A percentile compares a stretch with the other conserved stretches of the same genome.
Conservation (phyloP, 2,113 vertebrate genomes). For the Podocnemis expansa region DNA sequence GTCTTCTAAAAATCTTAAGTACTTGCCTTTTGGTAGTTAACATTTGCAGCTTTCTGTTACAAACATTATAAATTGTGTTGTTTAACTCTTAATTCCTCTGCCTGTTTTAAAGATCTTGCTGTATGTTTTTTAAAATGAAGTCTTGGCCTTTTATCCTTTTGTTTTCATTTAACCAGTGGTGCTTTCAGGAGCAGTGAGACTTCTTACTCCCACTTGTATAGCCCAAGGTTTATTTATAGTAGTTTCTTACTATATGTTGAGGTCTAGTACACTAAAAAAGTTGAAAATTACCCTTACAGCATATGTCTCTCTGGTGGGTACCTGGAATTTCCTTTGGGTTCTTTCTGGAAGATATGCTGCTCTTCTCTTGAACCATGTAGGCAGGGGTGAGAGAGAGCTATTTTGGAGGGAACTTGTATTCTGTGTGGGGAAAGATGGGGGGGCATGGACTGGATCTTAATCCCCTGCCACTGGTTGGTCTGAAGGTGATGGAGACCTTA, state of each 20-base stretch:
- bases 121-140: not conserved
- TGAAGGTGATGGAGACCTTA: too few relatives aligned
- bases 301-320: not conserved
- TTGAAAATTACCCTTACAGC: not conserved
- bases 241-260: fast-evolving
- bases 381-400: not conserved
- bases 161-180: not conserved
- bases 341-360: not conserved
- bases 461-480: too few relatives aligned
- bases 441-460: too few relatives aligned
- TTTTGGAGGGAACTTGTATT: too few relatives aligned
- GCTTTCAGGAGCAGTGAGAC: not conserved
- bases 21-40: not conserved
- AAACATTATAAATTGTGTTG: not conserved
- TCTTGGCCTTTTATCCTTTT: not conserved
- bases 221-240: not conserved
- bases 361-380: not conserved
- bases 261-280: not conserved
- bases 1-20: not conserved
- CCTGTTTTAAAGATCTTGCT: not conserved
- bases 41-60: not conserved
- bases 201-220: not conserved
- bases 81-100: not conserved
- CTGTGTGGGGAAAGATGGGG: too few relatives aligned
- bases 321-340: not conserved